These are phyloP conservation scores for Microplitis deprimator DNA, from an alignment of 2,888 invertebrate species.

Conservation along the genomic window DNA sequence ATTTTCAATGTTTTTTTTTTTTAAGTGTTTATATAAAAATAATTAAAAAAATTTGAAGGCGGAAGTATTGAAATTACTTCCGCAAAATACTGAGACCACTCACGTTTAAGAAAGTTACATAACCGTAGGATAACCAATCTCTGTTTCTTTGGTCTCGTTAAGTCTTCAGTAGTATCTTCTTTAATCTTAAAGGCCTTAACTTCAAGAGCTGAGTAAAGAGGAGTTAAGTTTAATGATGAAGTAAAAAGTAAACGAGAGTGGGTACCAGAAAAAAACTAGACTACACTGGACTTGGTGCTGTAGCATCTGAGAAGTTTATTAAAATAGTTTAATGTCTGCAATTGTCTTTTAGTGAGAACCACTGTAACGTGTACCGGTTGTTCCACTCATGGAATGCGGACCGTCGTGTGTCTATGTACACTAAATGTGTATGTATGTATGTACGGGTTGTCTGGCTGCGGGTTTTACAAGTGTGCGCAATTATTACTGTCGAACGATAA, in stretches of 20 bases:
- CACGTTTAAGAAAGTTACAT: conserved; percentile 56
- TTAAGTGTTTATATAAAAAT: too few relatives aligned
- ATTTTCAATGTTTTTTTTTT: too few relatives aligned
- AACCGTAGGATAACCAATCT: conserved; percentile 46
- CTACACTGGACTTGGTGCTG: too few relatives aligned
- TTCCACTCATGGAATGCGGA: conserved; percentile 71
- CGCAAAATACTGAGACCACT: conserved; percentile 51
- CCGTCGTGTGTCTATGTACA: conserved; percentile 57
- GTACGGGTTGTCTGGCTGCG: conserved; percentile 31
- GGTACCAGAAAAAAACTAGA: too few relatives aligned
- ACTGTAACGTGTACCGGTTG: conserved; percentile 70
- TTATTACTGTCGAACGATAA: conserved; percentile 43
- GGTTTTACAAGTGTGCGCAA: conserved; percentile 29
- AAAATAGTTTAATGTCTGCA: neutral
- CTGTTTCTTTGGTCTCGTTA: conserved; percentile 3
- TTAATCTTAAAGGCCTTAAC: too few relatives aligned
- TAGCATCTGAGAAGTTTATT: neutral
- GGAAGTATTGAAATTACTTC: conserved; percentile 44
- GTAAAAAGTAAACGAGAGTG: too few relatives aligned
- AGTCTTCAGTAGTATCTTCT: too few relatives aligned
- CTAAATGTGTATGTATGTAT: conserved; percentile 46
- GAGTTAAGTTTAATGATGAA: too few relatives aligned
- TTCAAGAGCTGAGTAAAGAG: too few relatives aligned
- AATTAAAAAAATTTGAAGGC: neutral
- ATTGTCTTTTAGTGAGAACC: conserved; percentile 61